phyloP scores from a whole-genome alignment of 2,888 invertebrate species.

The Hipparchia sbordonii region DNA sequence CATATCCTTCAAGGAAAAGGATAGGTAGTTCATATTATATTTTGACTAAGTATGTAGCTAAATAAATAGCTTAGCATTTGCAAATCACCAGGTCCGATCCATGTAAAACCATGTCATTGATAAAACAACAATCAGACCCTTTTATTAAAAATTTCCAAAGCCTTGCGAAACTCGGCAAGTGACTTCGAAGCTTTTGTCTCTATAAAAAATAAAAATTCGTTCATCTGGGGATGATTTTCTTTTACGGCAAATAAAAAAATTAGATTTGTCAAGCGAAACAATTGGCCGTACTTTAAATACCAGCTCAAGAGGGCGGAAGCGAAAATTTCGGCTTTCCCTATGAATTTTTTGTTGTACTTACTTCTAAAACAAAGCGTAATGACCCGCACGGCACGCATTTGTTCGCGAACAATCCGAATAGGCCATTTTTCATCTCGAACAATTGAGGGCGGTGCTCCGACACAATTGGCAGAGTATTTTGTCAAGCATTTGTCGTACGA shows the following conservation, averaged over 20 bases:
- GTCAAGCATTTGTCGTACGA: slow-evolving; percentile 77
- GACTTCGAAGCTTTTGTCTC: slow-evolving; percentile 12
- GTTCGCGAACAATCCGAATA: slow-evolving; percentile 80
- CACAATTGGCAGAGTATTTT: slow-evolving; percentile 81
- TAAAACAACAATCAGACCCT: no score
- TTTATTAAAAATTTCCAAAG: not conserved
- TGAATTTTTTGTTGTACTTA: slow-evolving; percentile 77
- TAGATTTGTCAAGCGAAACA: slow-evolving; percentile 62
- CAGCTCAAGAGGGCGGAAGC: slow-evolving; percentile 66
- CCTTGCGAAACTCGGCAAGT: slow-evolving; percentile 7
- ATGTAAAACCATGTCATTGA: no score
- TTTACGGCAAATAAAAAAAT: slow-evolving; percentile 48
- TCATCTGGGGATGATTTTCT: slow-evolving; percentile 19
- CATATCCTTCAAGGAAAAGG: no score
- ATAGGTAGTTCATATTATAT: no score
- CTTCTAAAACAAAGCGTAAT: slow-evolving; percentile 81
- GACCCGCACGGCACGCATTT: slow-evolving; percentile 81
- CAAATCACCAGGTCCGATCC: no score
- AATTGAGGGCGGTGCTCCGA: slow-evolving; percentile 79
- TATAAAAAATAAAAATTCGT: slow-evolving; percentile 16
- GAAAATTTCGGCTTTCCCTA: slow-evolving; percentile 68
- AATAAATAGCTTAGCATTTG: no score
- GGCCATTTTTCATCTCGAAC: slow-evolving; percentile 82
- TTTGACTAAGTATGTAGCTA: no score
- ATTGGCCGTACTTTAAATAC: slow-evolving; percentile 56